These are phyloP conservation scores for Papilio xuthus DNA, from an alignment of 1,140 invertebrate species.

Conservation along the genomic window DNA sequence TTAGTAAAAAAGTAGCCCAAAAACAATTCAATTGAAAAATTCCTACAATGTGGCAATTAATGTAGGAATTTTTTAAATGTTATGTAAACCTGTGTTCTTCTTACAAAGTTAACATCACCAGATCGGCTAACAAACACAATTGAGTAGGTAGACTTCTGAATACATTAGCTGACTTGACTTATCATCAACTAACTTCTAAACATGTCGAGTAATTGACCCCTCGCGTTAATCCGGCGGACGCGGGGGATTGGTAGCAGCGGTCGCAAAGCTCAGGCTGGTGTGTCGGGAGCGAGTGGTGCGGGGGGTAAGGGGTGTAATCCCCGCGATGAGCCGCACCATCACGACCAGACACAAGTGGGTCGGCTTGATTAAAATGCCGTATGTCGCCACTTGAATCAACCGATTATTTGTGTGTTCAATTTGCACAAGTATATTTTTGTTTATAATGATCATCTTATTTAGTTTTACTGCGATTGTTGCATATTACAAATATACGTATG, in stretches of 20 bases:
- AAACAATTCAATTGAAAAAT: too few relatives aligned
- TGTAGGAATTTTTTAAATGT: too few relatives aligned
- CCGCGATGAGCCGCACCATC: conserved; percentile 23
- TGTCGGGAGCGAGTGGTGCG: neutral
- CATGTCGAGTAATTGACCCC: neutral
- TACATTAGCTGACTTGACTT: neutral
- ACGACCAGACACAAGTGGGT: conserved; percentile 42
- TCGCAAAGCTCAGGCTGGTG: neutral
- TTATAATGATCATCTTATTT: neutral
- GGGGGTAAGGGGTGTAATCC: conserved; percentile 30
- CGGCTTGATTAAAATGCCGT: conserved; percentile 57
- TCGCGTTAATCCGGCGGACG: neutral
- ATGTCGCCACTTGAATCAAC: conserved; percentile 50
- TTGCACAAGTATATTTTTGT: conserved; percentile 13
- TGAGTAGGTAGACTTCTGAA: neutral
- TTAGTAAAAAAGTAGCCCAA: too few relatives aligned
- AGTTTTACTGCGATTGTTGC: neutral
- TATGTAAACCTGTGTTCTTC: too few relatives aligned
- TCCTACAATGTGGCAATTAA: too few relatives aligned
- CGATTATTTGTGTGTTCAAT: conserved; percentile 1
- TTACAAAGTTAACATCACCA: too few relatives aligned
- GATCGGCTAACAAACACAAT: too few relatives aligned
- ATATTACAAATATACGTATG: neutral
- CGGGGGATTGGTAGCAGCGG: neutral
- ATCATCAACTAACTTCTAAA: neutral